Evolutionary conservation across 2,888 invertebrate genomes (phyloP), one percentile per base, ranked within the genome.

Genomic region (Agonopterix alstromeriana): DNA sequence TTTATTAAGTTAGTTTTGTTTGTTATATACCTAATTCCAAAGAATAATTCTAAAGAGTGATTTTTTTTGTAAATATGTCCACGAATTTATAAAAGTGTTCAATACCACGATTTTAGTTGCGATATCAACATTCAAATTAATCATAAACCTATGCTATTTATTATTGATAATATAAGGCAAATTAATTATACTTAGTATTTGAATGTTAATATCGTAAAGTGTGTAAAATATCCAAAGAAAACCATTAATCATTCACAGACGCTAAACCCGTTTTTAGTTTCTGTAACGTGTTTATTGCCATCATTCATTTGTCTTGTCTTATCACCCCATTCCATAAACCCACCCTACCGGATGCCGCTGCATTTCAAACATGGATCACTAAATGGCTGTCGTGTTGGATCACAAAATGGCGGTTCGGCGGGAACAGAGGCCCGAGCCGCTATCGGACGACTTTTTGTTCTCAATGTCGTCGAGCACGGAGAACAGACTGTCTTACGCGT

Each of bases 391-490:
- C 53, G 61, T 17, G 17, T 17, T 17, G 17, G 17, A 53, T 42
- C 38, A 75, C 60, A 76, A 82, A 67, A 63, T 63, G 67, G 62
- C 61, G 45, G 35, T 10, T 38, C 10, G 46, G 41, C 42, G 61
- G 61, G 45, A 61, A 68, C 91, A 98, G 97, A 97, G 98, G 79
- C 97, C 97, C 81, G 97, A 98, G 89, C 96, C 97, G 81, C 92
- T 98, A 81, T 97, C 97, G 71, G 98, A 99, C 89, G 98, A 99
- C 92, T 98, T 98, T 93, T 94, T 98, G 77, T 98, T 98, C 92
- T 98, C 98, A 77, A 98, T 98, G 98, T 96, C 96, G 65, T 95
- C 96, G 74, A 85, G 84, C 60, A 89, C 86, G 35, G 89, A 89
- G 76, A 93, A 97, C 80, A 94, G 97, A 77, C 91, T 98, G 63